A percentile compares a stretch with the other conserved stretches of the same genome.
Evolutionary conservation across 2,113 vertebrate genomes (phyloP).

Genomic region (Notarius lentiginosus): DNA sequence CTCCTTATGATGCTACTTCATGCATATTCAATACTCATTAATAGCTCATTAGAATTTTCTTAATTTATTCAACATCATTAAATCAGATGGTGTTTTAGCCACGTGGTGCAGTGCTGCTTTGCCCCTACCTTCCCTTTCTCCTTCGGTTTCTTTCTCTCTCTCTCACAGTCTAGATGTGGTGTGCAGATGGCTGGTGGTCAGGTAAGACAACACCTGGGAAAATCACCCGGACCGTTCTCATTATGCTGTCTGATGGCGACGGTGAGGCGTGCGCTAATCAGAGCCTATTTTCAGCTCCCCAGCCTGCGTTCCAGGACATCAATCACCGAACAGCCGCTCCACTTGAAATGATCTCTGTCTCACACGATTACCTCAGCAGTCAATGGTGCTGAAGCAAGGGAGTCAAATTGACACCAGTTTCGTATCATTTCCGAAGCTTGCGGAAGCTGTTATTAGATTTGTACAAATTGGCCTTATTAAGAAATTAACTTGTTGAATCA

Average conservation of each 20-base stretch:
- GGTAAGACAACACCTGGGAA: not conserved
- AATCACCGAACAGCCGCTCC: not conserved
- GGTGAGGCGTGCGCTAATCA: conserved; percentile 13
- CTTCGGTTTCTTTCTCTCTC: not conserved
- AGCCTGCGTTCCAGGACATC: conserved; percentile 30
- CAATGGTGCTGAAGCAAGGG: not conserved
- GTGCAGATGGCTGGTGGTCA: not conserved
- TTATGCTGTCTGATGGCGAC: conserved; percentile 27
- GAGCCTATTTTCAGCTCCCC: conserved; percentile 23
- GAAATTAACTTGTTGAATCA: not conserved
- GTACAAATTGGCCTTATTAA: conserved; percentile 7
- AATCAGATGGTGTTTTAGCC: not conserved
- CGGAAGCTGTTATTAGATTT: not conserved
- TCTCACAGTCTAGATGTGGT: not conserved
- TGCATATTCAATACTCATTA: not conserved
- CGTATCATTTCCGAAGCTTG: not conserved
- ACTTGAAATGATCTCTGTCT: not conserved
- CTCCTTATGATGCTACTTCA: not conserved
- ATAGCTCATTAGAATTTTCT: not conserved
- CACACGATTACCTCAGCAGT: not conserved
- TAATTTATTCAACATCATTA: not conserved
- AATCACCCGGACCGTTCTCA: conserved; percentile 30
- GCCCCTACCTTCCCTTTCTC: not conserved
- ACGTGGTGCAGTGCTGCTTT: not conserved
- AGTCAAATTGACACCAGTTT: not conserved